phyloP scores from a whole-genome alignment of 2,797 vertebrate species.

The Hypotaenidia philippensis region DNA sequence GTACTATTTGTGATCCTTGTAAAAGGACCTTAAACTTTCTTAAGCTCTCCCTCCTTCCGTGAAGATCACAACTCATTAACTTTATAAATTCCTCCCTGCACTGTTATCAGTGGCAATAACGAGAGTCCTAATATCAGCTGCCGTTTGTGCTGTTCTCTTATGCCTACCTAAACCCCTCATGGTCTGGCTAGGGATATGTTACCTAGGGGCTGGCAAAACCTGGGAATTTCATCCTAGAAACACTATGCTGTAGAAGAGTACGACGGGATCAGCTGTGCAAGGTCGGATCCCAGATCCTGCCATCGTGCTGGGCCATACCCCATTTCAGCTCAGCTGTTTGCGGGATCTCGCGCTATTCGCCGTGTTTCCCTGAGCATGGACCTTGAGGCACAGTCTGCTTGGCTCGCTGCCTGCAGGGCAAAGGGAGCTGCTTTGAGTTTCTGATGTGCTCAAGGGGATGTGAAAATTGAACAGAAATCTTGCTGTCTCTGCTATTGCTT shows the following conservation, averaged over 20 bases:
- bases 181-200: not conserved
- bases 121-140: not conserved
- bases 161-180: not conserved
- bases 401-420: not conserved
- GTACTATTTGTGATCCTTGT: not conserved
- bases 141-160: not conserved
- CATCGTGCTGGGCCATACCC: not conserved
- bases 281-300: not conserved
- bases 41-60: not conserved
- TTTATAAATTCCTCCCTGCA: not conserved
- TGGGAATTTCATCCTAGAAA: not conserved
- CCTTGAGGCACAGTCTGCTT: not conserved
- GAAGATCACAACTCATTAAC: not conserved
- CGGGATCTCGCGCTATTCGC: not conserved
- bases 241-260: not conserved
- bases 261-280: not conserved
- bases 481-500: not conserved
- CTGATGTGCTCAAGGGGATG: not conserved
- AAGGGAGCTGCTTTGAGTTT: not conserved
- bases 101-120: not conserved
- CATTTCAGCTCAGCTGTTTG: not conserved
- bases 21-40: not conserved
- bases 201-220: not conserved
- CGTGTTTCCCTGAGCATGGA: fast-evolving
- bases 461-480: not conserved